Evolutionary conservation across 2,113 vertebrate species (phyloP).

Genomic region (Eublepharis macularius): DNA sequence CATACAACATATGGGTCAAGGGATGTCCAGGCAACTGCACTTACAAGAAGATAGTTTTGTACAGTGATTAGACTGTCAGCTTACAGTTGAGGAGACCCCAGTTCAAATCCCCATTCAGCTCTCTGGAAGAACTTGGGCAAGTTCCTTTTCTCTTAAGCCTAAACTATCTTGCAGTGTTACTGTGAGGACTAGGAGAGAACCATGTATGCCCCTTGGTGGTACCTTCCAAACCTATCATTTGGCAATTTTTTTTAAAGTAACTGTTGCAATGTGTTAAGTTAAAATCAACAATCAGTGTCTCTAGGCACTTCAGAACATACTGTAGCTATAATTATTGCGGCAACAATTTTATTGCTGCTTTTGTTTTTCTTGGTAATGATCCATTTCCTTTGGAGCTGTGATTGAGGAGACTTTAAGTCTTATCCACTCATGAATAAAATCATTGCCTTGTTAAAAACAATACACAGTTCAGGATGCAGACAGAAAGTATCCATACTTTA

Average conservation of each 20-base stretch:
- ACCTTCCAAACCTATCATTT: neutral
- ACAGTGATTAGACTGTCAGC: too few relatives aligned
- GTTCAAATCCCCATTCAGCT: too few relatives aligned
- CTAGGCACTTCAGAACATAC: neutral
- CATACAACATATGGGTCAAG: too few relatives aligned
- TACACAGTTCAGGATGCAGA: slow-evolving; percentile 9
- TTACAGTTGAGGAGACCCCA: too few relatives aligned
- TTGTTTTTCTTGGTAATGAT: slow-evolving; percentile 11
- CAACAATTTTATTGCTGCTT: slow-evolving; percentile 18
- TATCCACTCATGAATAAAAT: slow-evolving; percentile 6
- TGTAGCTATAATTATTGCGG: neutral
- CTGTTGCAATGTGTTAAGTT: slow-evolving; percentile 8
- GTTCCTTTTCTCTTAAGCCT: too few relatives aligned
- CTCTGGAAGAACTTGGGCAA: too few relatives aligned
- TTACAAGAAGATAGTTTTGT: too few relatives aligned
- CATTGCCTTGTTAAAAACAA: slow-evolving; percentile 38
- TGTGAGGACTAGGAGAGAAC: too few relatives aligned
- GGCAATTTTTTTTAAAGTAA: neutral
- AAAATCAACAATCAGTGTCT: slow-evolving; percentile 30
- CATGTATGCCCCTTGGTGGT: neutral
- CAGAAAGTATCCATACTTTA: slow-evolving; percentile 4
- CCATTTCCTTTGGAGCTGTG: neutral
- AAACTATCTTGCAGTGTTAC: too few relatives aligned
- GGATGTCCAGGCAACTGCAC: too few relatives aligned
- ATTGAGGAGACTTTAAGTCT: neutral